Evolutionary conservation across 1,140 invertebrate genomes (phyloP).

Genomic region (Triops cancriformis): DNA sequence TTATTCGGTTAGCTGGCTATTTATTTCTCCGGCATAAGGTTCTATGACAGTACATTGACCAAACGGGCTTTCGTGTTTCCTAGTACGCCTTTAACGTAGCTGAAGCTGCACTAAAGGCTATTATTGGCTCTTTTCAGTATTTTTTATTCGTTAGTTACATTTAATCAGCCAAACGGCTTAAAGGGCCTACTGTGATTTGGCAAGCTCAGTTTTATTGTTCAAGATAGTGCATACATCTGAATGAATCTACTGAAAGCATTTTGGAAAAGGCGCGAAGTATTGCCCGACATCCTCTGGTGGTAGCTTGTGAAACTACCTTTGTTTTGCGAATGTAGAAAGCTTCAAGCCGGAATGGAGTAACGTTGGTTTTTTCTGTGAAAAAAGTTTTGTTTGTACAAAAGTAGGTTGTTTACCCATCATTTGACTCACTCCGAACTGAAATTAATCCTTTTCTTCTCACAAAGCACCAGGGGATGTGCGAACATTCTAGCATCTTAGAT

Average conservation of each 20-base stretch:
- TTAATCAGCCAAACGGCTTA: too few species aligned
- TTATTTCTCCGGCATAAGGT: too few species aligned
- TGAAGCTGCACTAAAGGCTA: too few species aligned
- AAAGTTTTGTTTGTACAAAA: neutral
- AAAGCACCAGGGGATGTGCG: neutral
- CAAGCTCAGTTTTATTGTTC: neutral
- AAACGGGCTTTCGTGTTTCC: too few species aligned
- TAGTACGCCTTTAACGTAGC: too few species aligned
- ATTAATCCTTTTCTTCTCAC: neutral
- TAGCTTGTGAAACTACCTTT: neutral
- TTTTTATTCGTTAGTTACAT: too few species aligned
- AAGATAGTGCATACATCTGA: neutral
- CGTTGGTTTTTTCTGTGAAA: neutral
- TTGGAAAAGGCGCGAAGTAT: neutral
- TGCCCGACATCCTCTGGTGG: neutral
- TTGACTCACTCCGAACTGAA: neutral
- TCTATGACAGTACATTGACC: too few species aligned
- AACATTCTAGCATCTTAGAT: neutral
- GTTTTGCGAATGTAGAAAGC: slow-evolving; percentile 5
- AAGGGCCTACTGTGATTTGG: too few species aligned
- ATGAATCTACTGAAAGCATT: neutral
- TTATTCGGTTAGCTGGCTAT: too few species aligned
- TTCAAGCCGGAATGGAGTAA: slow-evolving; percentile 9
- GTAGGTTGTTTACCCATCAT: too few species aligned
- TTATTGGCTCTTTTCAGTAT: too few species aligned